These are phyloP conservation scores for Euborellia annulipes DNA, from an alignment of 1,140 invertebrate species.

Conservation along the genomic window DNA sequence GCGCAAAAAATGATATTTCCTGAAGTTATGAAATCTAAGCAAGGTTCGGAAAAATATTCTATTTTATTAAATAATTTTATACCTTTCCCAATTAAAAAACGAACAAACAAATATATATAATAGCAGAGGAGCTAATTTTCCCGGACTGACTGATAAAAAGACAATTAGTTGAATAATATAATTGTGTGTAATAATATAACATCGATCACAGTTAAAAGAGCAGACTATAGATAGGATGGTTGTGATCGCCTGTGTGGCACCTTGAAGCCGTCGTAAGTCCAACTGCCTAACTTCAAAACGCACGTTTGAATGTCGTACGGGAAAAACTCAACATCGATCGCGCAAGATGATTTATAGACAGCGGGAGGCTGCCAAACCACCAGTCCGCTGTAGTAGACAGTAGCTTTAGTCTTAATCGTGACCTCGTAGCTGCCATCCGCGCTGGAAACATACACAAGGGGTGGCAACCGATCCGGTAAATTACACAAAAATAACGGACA, in stretches of 20 bases:
- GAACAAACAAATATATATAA: too few relatives aligned
- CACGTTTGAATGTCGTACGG: conserved; percentile 91
- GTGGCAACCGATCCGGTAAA: too few relatives aligned
- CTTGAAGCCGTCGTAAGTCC: conserved; percentile 91
- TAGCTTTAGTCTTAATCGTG: conserved; percentile 86
- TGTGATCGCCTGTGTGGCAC: conserved; percentile 29
- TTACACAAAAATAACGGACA: too few relatives aligned
- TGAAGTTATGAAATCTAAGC: too few relatives aligned
- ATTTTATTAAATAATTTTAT: too few relatives aligned
- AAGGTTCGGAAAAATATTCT: too few relatives aligned
- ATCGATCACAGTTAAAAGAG: too few relatives aligned
- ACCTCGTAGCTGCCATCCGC: conserved; percentile 95
- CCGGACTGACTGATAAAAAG: conserved; percentile 10
- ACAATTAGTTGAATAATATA: conserved; percentile 10
- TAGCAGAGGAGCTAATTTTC: too few relatives aligned
- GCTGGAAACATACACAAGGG: conserved; percentile 43
- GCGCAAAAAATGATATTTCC: too few relatives aligned
- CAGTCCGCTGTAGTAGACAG: conserved; percentile 76
- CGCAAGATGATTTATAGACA: conserved; percentile 92
- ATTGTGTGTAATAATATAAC: conserved; percentile 18
- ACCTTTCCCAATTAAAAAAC: too few relatives aligned
- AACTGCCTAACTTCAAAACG: conserved; percentile 93
- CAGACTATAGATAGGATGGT: too few relatives aligned
- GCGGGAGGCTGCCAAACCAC: conserved; percentile 93
- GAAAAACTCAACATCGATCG: conserved; percentile 94